Evolutionary conservation across 2,888 invertebrate genomes (phyloP), one percentile per base, ranked within the genome.

Genomic region (Eucera pruinosa): DNA sequence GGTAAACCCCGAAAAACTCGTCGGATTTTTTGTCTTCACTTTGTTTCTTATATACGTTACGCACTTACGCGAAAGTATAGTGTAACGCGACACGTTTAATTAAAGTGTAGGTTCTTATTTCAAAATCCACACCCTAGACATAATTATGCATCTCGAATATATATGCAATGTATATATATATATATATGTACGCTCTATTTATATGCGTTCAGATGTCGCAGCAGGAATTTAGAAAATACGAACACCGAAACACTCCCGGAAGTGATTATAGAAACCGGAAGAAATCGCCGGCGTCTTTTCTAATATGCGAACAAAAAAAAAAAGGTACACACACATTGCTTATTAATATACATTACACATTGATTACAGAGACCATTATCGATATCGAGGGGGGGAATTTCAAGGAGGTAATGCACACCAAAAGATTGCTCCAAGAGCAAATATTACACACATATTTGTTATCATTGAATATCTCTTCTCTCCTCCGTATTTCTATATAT

Each of bases 111-210:
- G 3, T 33, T 33, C 7, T 36, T 30, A 36, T 57, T 23, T 50
- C 47, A 62, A 39, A 36, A 45, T 20, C 36, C 43, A 4, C 66
- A 13, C 58, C 54, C 55, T 41, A 48, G 36, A 48, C 36, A 66
- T 47, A 66, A 25, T 20, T 47, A 39, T 30, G 45, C 25, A 30
- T 60, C 23, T 52, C 41, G 20, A 39, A 20, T 52, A 15, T 36
- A 15, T 47, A 55, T 48, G 39, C 20, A 62, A 54, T 58, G 47
- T 33, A 45, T 47, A 41, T 15, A 4, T 41, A 41, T n/a, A n/a
- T n/a, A n/a, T n/a, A n/a, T n/a, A n/a, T n/a, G n/a, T n/a, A n/a
- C n/a, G n/a, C n/a, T n/a, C n/a, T n/a, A n/a, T n/a, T 15, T 41
- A 41, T 6, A 41, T 33, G 36, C 36, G 3, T 36, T 36, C 36